Evolutionary conservation across 2,888 invertebrate genomes (phyloP), one percentile per base, ranked within the genome.

Genomic region (Pandemis corylana): DNA sequence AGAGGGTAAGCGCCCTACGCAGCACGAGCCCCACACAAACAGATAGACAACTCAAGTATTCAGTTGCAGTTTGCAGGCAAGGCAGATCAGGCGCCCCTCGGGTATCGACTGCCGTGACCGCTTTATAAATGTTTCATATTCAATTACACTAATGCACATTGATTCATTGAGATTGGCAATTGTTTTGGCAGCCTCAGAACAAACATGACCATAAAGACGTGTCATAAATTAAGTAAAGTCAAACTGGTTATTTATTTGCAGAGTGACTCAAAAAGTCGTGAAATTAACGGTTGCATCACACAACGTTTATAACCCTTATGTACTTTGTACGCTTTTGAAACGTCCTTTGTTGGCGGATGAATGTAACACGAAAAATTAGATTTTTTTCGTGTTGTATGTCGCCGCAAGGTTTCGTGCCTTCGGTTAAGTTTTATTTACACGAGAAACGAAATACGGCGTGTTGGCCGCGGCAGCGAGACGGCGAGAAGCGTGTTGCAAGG

Each of bases 391-490:
- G 76, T 77, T 76, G 78, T 78, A 80, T 80, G 78, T 78, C 75
- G 79, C 80, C 79, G 78, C 84, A 80, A 84, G 84, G 86, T 88
- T 88, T 83, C 85, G 85, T 89, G 85, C 85, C 83, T 83, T 85
- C 84, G 83, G 80, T 80, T 83, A 83, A 88, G 87, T 91, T 91
- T 90, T 92, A 93, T 93, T 93, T 93, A 88, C 89, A 85, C 85
- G 85, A 79, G 81, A 80, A 81, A 85, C 85, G 81, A 86, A 87
- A 85, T 81, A 83, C 82, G 82, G 77, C 78, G 80, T 78, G 78
- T 76, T 76, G 74, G 80, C 85, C 85, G 86, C 87, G 84, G 46
- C 12, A 10, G 46, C 15, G 59, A n/a, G 36, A 3, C 64, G 64
- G 46, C 59, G 12, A 64, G 28, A 51, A 85, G 86, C 88, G 85